Base-by-base conservation (phyloP, 2,797 vertebrate species). In the Poliocrania exsul region DNA sequence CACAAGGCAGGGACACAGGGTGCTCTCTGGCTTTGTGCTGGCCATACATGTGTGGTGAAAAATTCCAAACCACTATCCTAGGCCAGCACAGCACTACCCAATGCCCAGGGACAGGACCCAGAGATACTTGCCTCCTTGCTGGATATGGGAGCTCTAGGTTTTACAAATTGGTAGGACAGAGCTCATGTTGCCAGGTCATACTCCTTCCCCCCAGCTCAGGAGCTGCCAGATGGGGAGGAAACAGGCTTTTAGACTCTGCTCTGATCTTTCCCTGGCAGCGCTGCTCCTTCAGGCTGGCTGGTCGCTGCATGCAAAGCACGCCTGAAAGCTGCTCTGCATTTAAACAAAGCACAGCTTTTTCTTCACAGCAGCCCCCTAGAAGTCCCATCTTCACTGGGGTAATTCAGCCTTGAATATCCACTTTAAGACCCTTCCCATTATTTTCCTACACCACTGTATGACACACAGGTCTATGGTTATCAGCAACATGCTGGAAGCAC, bases 181-280 rank as follows among this genome's bases (percentile, higher is more conserved):
- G 37, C 42, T 88, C 19, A 33, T 65, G 61, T 23, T 87, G 81
- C 67, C 85, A 89, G 85, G 79, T 89, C 4, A 1, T 38, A 37
- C 64, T 89, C 74, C 81, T 51, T 81, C 23, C 17, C 62, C 79
- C 19, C 56, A 78, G 65, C 65, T 69, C 58, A 72, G 75, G 79
- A 92, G 60, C 71, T 90, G 90, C 64, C 87, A 91, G 75, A 86
- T 35, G 69, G 72, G 74, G 71, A 82, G 86, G 72, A 92, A 80
- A 51, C 33, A 82, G 74, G 51, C 64, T 94, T 84, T 96, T 66
- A 90, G 83, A 72, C 64, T 75, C 61, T 26, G 62, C 58, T 86
- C 62, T 75, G 91, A 84, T 64, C 79, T 74, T 47, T 89, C 50
- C 50, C 81, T 82, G 64, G 89, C 91, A 94, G 62, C 65, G 37